These are phyloP conservation scores for Epizoanthus fatuus DNA, from an alignment of 92 coral and sea anemone genomes.

Conservation along the genomic window DNA sequence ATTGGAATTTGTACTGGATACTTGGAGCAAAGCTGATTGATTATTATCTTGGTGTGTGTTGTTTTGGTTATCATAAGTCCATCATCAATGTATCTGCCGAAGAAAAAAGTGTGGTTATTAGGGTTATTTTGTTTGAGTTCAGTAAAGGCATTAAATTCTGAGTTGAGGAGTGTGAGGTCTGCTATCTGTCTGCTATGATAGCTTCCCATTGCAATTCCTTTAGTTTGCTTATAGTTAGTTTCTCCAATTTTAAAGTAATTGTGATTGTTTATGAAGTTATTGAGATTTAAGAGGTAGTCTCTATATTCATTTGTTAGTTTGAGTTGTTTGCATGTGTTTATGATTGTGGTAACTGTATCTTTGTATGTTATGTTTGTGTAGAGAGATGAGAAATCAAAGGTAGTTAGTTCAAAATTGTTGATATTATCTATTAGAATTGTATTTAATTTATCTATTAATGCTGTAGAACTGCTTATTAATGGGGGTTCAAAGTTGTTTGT, in stretches of 20 bases:
- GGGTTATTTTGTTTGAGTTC: slow-evolving; percentile 17
- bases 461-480: no score
- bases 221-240: slow-evolving; percentile 37
- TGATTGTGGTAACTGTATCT: slow-evolving; percentile 47
- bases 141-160: slow-evolving; percentile 45
- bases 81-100: neutral
- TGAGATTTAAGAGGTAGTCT: slow-evolving; percentile 56
- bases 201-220: slow-evolving; percentile 64
- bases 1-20: neutral
- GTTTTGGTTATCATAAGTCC: neutral
- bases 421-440: slow-evolving; percentile 21
- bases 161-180: slow-evolving; percentile 44
- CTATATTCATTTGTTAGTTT: slow-evolving; percentile 27
- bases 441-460: no score
- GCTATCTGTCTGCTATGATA: slow-evolving; percentile 62
- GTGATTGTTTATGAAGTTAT: slow-evolving; percentile 41
- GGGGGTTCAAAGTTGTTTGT: no score
- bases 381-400: slow-evolving; percentile 59
- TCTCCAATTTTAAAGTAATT: slow-evolving; percentile 48
- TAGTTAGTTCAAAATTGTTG: slow-evolving; percentile 30
- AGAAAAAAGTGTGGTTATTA: neutral
- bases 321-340: slow-evolving; percentile 52
- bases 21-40: neutral
- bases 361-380: slow-evolving; percentile 33
- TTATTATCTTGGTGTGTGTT: neutral